phyloP scores from a whole-genome alignment of 2,113 vertebrate genomes.

The Himantopus leucocephalus region DNA sequence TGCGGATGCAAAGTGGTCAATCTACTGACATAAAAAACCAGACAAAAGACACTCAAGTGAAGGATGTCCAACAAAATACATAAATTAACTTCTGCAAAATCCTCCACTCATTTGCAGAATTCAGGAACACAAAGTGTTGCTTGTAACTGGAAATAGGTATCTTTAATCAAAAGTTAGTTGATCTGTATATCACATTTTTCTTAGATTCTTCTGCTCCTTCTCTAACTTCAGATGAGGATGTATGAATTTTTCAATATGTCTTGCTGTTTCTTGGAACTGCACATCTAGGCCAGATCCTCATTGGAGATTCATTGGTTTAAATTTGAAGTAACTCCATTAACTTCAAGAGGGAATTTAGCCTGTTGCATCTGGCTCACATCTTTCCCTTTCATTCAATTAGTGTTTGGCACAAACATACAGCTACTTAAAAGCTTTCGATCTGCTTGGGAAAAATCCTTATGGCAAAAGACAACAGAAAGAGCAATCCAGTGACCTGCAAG shows the following conservation, averaged over 20 bases:
- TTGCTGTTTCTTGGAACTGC: constrained; percentile 3
- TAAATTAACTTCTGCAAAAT: background rate
- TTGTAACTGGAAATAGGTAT: background rate
- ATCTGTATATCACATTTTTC: background rate
- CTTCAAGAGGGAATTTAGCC: constrained; percentile 49
- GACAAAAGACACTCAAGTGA: background rate
- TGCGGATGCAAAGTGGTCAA: background rate
- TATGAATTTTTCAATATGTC: constrained; percentile 21
- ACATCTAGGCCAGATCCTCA: background rate
- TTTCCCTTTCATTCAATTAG: constrained; percentile 63
- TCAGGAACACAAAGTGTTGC: background rate
- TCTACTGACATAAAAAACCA: background rate
- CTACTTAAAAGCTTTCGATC: constrained; percentile 69
- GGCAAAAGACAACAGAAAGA: constrained; percentile 61
- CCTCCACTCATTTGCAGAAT: background rate
- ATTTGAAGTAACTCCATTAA: constrained; percentile 43
- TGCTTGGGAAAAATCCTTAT: constrained; percentile 52
- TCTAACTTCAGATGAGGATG: background rate
- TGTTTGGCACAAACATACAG: constrained; percentile 58
- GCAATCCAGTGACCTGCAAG: constrained; percentile 54
- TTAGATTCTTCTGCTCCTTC: background rate
- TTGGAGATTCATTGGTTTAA: background rate
- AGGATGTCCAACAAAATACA: background rate
- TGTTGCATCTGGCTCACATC: constrained; percentile 60
- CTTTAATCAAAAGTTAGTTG: constrained; percentile 37